phyloP scores from a whole-genome alignment of 2,888 invertebrate genomes.

The Lasioglossum morio region DNA sequence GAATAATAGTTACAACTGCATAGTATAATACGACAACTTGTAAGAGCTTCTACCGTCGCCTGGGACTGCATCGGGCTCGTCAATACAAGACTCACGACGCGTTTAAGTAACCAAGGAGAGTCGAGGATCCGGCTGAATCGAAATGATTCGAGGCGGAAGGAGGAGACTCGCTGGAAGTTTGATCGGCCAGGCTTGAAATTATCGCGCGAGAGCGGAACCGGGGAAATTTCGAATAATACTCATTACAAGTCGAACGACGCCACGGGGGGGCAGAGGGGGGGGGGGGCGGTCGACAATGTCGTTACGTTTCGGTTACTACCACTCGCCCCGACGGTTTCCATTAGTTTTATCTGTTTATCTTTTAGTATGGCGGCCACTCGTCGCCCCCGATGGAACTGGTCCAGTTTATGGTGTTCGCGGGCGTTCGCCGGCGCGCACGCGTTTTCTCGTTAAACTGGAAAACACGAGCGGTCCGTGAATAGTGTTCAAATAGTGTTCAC shows the following conservation, averaged over 20 bases:
- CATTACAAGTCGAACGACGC: slow-evolving; percentile 40
- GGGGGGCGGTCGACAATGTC: slow-evolving; percentile 34
- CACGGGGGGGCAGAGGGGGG: rapidly evolving
- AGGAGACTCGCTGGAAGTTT: slow-evolving; percentile 9
- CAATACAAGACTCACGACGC: slow-evolving; percentile 36
- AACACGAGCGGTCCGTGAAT: slow-evolving; percentile 14
- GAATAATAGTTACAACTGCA: slow-evolving; percentile 8
- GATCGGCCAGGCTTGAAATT: slow-evolving; percentile 53
- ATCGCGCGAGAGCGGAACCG: slow-evolving; percentile 27
- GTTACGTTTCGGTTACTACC: slow-evolving; percentile 45
- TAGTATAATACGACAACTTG: slow-evolving; percentile 2
- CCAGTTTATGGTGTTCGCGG: slow-evolving; percentile 33
- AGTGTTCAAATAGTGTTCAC: slow-evolving; percentile 23
- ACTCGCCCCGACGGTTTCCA: slow-evolving; percentile 35
- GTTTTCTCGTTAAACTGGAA: slow-evolving; percentile 34
- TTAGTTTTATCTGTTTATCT: slow-evolving; percentile 57
- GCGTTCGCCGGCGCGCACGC: slow-evolving; percentile 8
- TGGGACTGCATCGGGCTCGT: background rate
- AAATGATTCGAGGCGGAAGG: slow-evolving; percentile 17
- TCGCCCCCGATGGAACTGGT: slow-evolving; percentile 15
- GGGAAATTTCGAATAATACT: slow-evolving; percentile 52
- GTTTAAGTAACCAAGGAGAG: slow-evolving; percentile 35
- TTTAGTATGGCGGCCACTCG: slow-evolving; percentile 39
- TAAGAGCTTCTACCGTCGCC: background rate
- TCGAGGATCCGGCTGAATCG: slow-evolving; percentile 24